Evolutionary conservation across 1,140 invertebrate genomes (phyloP).

Genomic region (Delia radicum): DNA sequence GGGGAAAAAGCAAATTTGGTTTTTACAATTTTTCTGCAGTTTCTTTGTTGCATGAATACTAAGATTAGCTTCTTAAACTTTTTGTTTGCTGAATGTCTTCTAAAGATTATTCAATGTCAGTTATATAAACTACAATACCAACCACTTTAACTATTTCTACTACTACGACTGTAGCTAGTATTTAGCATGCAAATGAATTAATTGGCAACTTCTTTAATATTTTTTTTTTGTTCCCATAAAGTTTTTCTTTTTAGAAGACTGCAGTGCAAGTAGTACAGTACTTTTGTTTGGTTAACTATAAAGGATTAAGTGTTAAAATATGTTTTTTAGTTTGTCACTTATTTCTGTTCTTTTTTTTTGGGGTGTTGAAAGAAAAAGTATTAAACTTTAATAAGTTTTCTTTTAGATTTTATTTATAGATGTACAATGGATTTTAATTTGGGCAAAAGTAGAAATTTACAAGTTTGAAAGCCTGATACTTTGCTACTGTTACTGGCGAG

Average conservation of each 20-base stretch:
- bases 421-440: too few relatives aligned
- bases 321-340: not conserved
- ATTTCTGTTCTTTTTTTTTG: not conserved
- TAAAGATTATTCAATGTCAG: not conserved
- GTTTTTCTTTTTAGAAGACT: not conserved
- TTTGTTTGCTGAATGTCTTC: not conserved
- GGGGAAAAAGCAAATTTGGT: not conserved
- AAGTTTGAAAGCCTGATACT: too few relatives aligned
- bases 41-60: not conserved
- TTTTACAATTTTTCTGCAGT: not conserved
- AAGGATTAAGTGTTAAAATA: constrained; percentile 5
- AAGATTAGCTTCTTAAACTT: not conserved
- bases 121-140: not conserved
- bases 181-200: constrained; percentile 4
- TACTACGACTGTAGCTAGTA: not conserved
- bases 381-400: not conserved
- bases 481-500: too few relatives aligned
- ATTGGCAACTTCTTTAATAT: not conserved
- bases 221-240: not conserved
- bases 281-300: not conserved
- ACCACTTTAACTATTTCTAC: not conserved
- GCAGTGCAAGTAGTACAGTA: not conserved
- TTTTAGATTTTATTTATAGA: not conserved
- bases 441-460: too few relatives aligned
- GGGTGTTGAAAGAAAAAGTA: not conserved